Percentiles rank a stretch among this genome's conserved stretches.
Conservation (phyloP, 2,797 vertebrate species). For the Schizopygopsis pylzovi region DNA sequence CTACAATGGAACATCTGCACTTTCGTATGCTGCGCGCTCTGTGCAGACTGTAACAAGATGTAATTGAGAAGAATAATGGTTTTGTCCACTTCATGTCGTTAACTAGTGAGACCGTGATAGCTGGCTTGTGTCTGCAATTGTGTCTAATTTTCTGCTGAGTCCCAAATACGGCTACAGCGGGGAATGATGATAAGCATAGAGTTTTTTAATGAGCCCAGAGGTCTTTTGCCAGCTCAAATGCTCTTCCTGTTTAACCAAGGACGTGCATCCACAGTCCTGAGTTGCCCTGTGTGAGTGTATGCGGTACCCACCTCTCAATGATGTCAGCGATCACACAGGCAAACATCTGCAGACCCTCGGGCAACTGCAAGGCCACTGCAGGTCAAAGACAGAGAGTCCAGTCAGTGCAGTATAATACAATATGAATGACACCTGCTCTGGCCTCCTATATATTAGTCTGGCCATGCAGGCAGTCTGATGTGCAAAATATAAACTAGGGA, state of each 20-base stretch:
- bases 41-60: constrained; percentile 64
- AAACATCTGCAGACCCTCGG: constrained; percentile 97
- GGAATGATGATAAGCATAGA: constrained; percentile 65
- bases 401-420: constrained; percentile 53
- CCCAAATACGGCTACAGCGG: constrained; percentile 60
- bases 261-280: not conserved
- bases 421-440: constrained; percentile 55
- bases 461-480: not conserved
- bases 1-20: not conserved
- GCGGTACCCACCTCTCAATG: constrained; percentile 88
- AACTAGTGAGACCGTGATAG: constrained; percentile 64
- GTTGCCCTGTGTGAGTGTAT: not conserved
- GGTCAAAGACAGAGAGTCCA: constrained; percentile 51
- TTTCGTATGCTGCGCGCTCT: constrained; percentile 58
- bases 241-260: not conserved
- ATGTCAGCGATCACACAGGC: constrained; percentile 95
- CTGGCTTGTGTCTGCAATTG: constrained; percentile 61
- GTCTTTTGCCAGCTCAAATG: not conserved
- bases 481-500: not conserved
- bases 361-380: constrained; percentile 97
- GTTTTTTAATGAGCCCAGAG: constrained; percentile 65
- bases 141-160: constrained; percentile 69
- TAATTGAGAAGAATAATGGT: constrained; percentile 76
- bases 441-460: constrained; percentile 3
- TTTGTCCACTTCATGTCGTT: constrained; percentile 62